Percentiles rank a stretch among this genome's conserved stretches.
Evolutionary conservation across 2,113 vertebrate genomes (phyloP).

Genomic region (Phalacrocorax pelagicus): DNA sequence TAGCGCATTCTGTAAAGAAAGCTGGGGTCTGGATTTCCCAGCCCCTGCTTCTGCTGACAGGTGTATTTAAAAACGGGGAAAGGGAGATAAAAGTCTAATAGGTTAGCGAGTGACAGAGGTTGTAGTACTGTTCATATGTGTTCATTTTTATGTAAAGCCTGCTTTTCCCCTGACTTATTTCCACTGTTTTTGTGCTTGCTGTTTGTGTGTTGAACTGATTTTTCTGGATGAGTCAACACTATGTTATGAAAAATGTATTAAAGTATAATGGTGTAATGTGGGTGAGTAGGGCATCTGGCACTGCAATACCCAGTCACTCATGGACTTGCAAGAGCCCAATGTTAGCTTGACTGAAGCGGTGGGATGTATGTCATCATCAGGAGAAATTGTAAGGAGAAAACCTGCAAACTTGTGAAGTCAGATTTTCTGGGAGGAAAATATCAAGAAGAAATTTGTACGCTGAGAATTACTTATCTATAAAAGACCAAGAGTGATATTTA

Average conservation of each 20-base stretch:
- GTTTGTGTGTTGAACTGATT: background rate
- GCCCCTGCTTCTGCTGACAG: background rate
- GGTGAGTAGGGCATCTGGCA: constrained; percentile 51
- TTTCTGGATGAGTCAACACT: constrained; percentile 19
- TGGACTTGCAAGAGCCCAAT: background rate
- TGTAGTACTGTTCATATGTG: background rate
- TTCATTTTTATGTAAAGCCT: background rate
- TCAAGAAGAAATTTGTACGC: background rate
- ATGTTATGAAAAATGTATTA: background rate
- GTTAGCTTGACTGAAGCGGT: background rate
- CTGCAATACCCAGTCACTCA: background rate
- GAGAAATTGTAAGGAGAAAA: background rate
- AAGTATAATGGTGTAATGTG: background rate
- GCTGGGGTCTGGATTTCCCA: background rate
- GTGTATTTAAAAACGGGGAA: background rate
- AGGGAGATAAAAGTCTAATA: fast-evolving
- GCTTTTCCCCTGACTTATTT: background rate
- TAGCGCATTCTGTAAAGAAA: background rate
- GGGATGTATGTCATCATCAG: background rate
- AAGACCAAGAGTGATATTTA: background rate
- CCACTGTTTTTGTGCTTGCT: background rate
- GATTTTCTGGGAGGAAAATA: background rate
- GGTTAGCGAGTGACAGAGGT: background rate
- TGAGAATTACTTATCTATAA: background rate
- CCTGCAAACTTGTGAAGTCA: background rate